Evolutionary conservation across 2,888 invertebrate genomes (phyloP), one percentile per base, ranked within the genome.

Genomic region (Calameuta idolon): DNA sequence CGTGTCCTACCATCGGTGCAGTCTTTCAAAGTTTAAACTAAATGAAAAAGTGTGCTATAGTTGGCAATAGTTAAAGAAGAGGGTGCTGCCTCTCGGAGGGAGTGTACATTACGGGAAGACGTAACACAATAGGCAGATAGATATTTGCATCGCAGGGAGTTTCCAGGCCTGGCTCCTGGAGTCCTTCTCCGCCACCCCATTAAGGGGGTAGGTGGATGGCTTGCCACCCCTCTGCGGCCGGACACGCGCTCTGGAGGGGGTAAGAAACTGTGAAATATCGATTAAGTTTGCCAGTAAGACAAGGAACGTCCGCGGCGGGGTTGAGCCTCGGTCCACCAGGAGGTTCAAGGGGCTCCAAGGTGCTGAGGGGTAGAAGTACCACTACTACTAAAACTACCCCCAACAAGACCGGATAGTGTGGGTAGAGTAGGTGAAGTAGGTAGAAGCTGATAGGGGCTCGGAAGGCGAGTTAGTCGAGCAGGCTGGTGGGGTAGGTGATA

Each of bases 231-330:
- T 86, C 87, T 88, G 89, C 85, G 89, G 88, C 89, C 87, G 89
- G 89, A 89, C 89, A 89, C 85, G 78, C 69, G 81, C 31, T 81
- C 75, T 81, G 86, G 91, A 88, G 91, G 90, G 91, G 90, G 91
- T 91, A 91, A 91, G 91, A 91, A 91, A 91, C 91, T 91, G 91
- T 91, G 91, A 91, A 91, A 91, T 91, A 91, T 91, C 91, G 91
- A 91, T 91, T 91, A 91, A 91, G 91, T 91, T 91, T 91, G 91
- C 91, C 90, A 90, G 91, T 90, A 91, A 91, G 91, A 91, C 91
- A 91, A 91, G 91, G 91, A 91, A 90, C 90, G 91, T 90, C 90
- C 90, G 87, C 87, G 88, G 88, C 87, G 87, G 86, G 88, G 85
- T 83, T 82, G 83, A 81, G 80, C 83, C 83, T 76, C 23, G 55